A percentile compares a stretch with the other conserved stretches of the same genome.
Evolutionary conservation across 2,113 vertebrate genomes (phyloP).

Genomic region (Butorides virescens): DNA sequence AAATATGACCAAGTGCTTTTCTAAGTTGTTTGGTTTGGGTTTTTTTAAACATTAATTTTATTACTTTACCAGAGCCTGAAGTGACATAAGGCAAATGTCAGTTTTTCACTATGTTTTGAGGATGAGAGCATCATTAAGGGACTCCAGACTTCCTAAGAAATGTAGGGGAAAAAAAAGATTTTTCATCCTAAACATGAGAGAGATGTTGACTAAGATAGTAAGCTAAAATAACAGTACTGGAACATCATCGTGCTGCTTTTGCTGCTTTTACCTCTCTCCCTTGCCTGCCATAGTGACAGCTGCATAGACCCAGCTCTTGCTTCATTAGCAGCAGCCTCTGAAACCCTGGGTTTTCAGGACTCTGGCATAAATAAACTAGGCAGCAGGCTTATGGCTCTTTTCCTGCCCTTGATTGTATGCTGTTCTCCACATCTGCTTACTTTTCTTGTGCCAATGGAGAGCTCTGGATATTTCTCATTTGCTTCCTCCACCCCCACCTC

Average conservation of each 20-base stretch:
- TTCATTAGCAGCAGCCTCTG: slow-evolving; percentile 35
- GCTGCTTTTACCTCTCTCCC: not conserved
- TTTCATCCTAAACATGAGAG: not conserved
- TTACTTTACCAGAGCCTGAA: not conserved
- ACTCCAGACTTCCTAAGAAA: not conserved
- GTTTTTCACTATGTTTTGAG: not conserved
- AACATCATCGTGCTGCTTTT: not conserved
- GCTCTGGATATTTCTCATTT: not conserved
- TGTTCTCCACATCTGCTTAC: slow-evolving; percentile 37
- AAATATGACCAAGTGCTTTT: not conserved
- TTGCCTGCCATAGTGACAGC: slow-evolving; percentile 8
- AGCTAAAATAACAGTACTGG: not conserved
- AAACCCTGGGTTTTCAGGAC: slow-evolving; percentile 4
- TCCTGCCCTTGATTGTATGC: slow-evolving; percentile 3
- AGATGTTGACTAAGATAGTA: not conserved
- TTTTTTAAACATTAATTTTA: not conserved
- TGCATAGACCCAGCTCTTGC: not conserved
- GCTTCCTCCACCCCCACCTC: not conserved
- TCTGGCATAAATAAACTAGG: slow-evolving; percentile 39
- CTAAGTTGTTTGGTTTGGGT: not conserved
- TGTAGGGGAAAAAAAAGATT: not conserved
- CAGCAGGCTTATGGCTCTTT: slow-evolving; percentile 15
- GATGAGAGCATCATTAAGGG: fast-evolving
- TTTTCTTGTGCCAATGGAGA: not conserved
- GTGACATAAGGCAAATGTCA: fast-evolving